Evolutionary conservation across 2,113 vertebrate species (phyloP), one percentile per base, ranked within the genome.

Genomic region (Leptodactylus fuscus): DNA sequence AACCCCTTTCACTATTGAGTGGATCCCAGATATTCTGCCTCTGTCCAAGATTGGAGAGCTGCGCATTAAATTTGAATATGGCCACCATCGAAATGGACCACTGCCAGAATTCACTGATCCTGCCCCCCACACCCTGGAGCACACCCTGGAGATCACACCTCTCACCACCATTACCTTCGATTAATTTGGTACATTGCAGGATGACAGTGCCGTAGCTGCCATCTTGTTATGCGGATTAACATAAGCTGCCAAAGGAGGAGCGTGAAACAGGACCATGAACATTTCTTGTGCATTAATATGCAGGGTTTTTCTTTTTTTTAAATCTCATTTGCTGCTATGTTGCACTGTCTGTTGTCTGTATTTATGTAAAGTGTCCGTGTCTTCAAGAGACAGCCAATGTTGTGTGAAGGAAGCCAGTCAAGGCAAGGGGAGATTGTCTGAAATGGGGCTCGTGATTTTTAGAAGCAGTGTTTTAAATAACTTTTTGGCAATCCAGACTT

Each of bases 11-110:
- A 93, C 96, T 75, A 96, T 97, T 0, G 96, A 97, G 86, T 97
- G 97, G 97, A 97, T 95, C 88, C 96, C 97, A 0, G 95, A 96
- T 73, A 93, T 96, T 75, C 94, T 97, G 24, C 96, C 97, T 0
- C 93, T 92, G 10, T 94, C 94, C 67, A 94, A 91, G 58, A 92
- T 97, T 60, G 97, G 97, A 0, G 96, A 97, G 87, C 93, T 97
- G 65, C 89, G 96, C 86, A 94, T 97, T 88, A 90, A 93, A 88
- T 97, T 97, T 77, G 95, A 97, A 79, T 97, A 96, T 0, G 96
- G 96, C 38, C 96, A 97, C 90, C 95, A 95, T 88, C 92, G 93
- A 81, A 94, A 95, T 0, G 94, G 93, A 1, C 95, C 94, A 18
- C 90, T 94, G 27, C 75, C 81, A 87, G 93, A 87, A 55, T 89